Evolutionary conservation across 2,888 invertebrate genomes (phyloP), one percentile per base, ranked within the genome.

Genomic region (Philhelius pedissequus): DNA sequence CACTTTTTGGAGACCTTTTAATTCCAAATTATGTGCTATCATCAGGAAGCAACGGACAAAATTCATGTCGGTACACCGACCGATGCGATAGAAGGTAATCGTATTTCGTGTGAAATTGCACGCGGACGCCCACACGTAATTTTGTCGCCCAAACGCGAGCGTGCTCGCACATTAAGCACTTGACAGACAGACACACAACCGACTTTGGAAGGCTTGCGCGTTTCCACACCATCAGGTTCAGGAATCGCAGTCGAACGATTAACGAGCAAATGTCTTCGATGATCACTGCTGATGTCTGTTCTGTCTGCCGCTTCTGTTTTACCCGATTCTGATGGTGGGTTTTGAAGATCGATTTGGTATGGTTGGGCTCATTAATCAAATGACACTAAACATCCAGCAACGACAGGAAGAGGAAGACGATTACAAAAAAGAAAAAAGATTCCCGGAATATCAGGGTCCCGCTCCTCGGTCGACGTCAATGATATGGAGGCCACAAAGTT

Each of bases 291-390:
- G 78, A 64, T 70, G 81, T 70, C 69, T 70, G 69, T 56, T 70
- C 69, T 76, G 64, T 58, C 69, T 60, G 20, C 22, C 22, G 76
- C 76, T 81, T 75, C 70, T 68, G 79, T 52, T 69, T 66, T 66
- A 78, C 64, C 48, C 62, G 56, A 25, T 73, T 48, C 35, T 43
- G 79, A 30, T 68, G 54, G 69, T 40, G 45, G 54, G 45, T 13
- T 64, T 40, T 9, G 43, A 58, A 60, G 83, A 75, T 84, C 83
- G 79, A 84, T 84, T 75, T 74, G 58, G 35, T 45, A 58, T 13
- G 48, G 52, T 54, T 76, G 75, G 80, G 60, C 75, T 68, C 80
- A 84, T 84, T 84, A 80, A 84, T 80, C 84, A 84, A 84, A 70
- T 66, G 70, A 77, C 78, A 78, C 82, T 48, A 60, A 66, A 54